Evolutionary conservation across 2,113 vertebrate species (phyloP), one percentile per base, ranked within the genome.

Genomic region (Sialia sialis): DNA sequence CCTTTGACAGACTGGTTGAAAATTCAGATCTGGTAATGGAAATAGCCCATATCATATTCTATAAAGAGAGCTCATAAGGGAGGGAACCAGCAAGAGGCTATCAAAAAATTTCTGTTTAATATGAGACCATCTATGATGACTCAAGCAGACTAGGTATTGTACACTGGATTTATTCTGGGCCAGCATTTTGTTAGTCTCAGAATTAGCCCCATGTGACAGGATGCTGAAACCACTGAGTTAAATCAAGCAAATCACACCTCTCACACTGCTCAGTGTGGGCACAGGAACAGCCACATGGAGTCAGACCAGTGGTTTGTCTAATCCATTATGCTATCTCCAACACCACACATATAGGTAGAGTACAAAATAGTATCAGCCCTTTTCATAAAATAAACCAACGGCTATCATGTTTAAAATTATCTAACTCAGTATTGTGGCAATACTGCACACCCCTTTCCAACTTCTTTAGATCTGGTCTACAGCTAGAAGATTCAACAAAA

Each of bases 261-360:
- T 72, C 39, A 39, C 30, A 41, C 41, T 4, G 18, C 9, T 74
- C 29, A 6, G 16, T 16, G 16, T 36, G 25, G 38, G 21, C 0
- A 0, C 12, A 85, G 23, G 16, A 85, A 88, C 21, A 86, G 39
- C 16, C 41, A 75, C n/a, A 48, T 0, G 1, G 32, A 83, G 21
- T 39, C 21, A 87, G 43, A 84, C 14, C 26, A 83, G 27, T 80
- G 69, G 43, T 46, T 52, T 36, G 10, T 20, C 34, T 52, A 76
- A 87, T 26, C 74, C 63, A 60, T 36, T 59, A 52, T 2, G 1
- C 19, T 16, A 82, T 56, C 49, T 93, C 62, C 74, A 87, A 82
- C 10, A 72, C 13, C 73, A 64, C 4, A 58, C 0, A 0, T 22
- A 51, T 1, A 72, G 15, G 32, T 49, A 54, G 23, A 70, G 5